Evolutionary conservation across 2,797 vertebrate genomes (phyloP).

Genomic region (Tokudaia muenninki): DNA sequence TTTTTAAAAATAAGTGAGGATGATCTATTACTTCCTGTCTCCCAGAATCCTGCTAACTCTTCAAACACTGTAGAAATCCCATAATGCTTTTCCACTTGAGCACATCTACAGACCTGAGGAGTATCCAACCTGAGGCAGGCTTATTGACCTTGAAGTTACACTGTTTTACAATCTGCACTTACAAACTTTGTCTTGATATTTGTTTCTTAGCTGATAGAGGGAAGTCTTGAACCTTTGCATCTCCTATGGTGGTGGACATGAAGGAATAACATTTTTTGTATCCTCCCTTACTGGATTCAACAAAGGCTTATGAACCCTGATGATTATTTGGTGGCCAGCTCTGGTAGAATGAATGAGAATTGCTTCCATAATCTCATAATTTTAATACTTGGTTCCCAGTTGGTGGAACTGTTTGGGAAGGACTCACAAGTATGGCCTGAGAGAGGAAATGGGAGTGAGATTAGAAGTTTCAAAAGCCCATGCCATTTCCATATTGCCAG

Average conservation of each 20-base stretch:
- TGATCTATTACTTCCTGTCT: neutral
- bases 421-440: neutral
- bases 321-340: neutral
- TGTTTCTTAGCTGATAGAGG: neutral
- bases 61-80: neutral
- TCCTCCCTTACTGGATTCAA: neutral
- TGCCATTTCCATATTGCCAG: neutral
- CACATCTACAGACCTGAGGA: neutral
- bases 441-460: neutral
- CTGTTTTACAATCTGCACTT: slow-evolving; percentile 29
- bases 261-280: neutral
- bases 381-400: neutral
- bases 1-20: neutral
- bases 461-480: neutral
- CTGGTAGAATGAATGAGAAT: neutral
- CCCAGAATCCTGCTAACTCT: neutral
- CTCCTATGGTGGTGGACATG: neutral
- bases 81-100: neutral
- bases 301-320: neutral
- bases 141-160: neutral
- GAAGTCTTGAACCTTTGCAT: neutral
- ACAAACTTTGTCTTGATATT: neutral
- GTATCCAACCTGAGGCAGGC: neutral
- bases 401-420: neutral
- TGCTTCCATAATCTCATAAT: neutral